A percentile compares a stretch with the other conserved stretches of the same genome.
Evolutionary conservation across 2,888 invertebrate species (phyloP).

Genomic region (Drosophila neonasuta): DNA sequence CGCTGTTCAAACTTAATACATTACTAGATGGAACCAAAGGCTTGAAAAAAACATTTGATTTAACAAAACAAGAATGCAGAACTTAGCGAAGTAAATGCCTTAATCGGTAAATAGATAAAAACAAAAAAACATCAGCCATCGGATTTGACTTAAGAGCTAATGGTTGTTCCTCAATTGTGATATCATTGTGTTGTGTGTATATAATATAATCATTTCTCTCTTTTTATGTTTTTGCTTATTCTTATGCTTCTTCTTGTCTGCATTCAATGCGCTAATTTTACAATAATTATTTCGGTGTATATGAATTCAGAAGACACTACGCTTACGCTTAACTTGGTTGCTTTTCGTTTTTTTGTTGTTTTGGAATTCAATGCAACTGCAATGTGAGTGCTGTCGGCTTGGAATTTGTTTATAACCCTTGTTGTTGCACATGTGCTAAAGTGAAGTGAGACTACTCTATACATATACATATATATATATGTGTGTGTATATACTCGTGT

Average conservation of each 20-base stretch:
- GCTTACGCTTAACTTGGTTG: slow-evolving; percentile 48
- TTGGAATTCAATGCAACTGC: slow-evolving; percentile 35
- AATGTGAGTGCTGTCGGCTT: slow-evolving; percentile 37
- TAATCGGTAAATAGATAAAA: slow-evolving; percentile 19
- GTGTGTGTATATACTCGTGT: neutral
- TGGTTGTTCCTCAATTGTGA: slow-evolving; percentile 51
- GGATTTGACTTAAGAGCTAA: slow-evolving; percentile 49
- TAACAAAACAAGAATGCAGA: slow-evolving; percentile 30
- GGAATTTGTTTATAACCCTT: slow-evolving; percentile 58
- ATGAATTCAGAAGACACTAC: slow-evolving; percentile 66
- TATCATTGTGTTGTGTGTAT: slow-evolving; percentile 28
- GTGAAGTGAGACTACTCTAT: slow-evolving; percentile 55
- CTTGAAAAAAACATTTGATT: slow-evolving; percentile 14
- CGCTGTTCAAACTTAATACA: slow-evolving; percentile 19
- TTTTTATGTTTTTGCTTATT: slow-evolving; percentile 12
- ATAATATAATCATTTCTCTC: slow-evolving; percentile 3
- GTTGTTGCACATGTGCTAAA: slow-evolving; percentile 52
- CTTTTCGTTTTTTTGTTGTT: slow-evolving; percentile 27
- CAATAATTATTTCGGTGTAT: slow-evolving; percentile 26
- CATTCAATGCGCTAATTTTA: slow-evolving; percentile 46
- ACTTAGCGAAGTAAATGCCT: slow-evolving; percentile 43
- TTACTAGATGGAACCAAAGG: slow-evolving; percentile 16
- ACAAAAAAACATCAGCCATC: slow-evolving; percentile 37
- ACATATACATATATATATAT: slow-evolving; percentile 22
- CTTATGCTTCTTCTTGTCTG: slow-evolving; percentile 20